Percentiles rank a stretch among this genome's conserved stretches.
phyloP scores from a whole-genome alignment of 2,797 vertebrate genomes.

The Nasua narica region DNA sequence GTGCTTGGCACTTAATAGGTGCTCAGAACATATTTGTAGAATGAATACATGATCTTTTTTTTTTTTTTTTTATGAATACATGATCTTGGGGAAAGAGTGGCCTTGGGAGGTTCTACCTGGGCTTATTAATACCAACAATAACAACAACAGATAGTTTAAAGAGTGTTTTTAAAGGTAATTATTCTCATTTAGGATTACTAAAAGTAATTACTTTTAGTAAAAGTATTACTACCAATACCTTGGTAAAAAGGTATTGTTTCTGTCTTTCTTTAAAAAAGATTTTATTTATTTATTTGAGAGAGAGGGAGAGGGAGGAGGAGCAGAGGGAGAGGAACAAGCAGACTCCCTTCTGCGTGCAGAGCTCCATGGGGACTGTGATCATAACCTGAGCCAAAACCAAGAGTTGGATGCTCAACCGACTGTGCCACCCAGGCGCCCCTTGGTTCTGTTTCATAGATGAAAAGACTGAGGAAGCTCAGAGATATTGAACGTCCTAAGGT shows the following conservation, averaged over 20 bases:
- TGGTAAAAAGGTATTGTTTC: not conserved
- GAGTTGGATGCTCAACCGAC: not conserved
- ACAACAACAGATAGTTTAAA: not conserved
- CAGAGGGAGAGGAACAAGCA: not conserved
- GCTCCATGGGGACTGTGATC: not conserved
- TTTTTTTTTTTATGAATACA: too few relatives aligned
- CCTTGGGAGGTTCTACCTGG: not conserved
- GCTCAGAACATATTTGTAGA: not conserved
- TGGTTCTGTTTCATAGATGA: not conserved
- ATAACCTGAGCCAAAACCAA: not conserved
- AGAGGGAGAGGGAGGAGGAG: not conserved
- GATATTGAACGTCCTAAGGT: not conserved
- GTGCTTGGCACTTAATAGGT: not conserved
- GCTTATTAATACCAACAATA: not conserved
- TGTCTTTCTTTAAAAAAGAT: not conserved
- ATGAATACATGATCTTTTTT: not conserved
- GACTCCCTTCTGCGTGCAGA: not conserved
- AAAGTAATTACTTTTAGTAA: too few relatives aligned
- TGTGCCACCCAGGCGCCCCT: not conserved
- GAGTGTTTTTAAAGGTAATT: not conserved
- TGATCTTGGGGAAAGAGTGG: not conserved
- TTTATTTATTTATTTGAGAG: not conserved
- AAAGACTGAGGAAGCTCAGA: not conserved
- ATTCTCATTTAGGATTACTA: not conserved
- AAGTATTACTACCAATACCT: too few relatives aligned